A percentile compares a stretch with the other conserved stretches of the same genome.
Conservation (phyloP, 2,113 vertebrate species). For the Reinhardtius hippoglossoides region DNA sequence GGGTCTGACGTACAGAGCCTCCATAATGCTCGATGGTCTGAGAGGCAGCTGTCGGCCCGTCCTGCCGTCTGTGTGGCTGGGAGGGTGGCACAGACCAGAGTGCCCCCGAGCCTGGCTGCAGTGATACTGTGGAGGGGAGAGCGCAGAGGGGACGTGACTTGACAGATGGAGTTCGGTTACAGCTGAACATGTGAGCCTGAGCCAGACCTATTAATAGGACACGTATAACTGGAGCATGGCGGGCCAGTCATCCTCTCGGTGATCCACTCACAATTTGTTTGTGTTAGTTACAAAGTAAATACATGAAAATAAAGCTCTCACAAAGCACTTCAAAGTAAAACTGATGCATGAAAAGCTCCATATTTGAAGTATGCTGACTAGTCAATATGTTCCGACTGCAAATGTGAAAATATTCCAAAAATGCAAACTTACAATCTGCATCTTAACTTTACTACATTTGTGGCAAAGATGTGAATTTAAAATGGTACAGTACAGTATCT, state of each 20-base stretch:
- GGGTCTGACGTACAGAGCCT: constrained; percentile 76
- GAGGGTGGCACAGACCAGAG: constrained; percentile 77
- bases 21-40: constrained; percentile 81
- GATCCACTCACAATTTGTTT: constrained; percentile 51
- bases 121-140: constrained; percentile 86
- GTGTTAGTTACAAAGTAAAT: constrained; percentile 41
- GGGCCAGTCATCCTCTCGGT: constrained; percentile 40
- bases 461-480: neutral
- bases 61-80: constrained; percentile 76
- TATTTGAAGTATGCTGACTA: neutral
- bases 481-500: neutral
- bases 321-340: neutral
- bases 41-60: constrained; percentile 57
- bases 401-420: too few relatives aligned
- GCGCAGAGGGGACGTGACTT: constrained; percentile 82
- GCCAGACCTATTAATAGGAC: constrained; percentile 93
- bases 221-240: constrained; percentile 76
- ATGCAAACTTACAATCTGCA: too few relatives aligned
- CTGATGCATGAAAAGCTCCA: neutral
- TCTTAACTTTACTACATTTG: neutral
- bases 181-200: constrained; percentile 89
- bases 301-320: neutral
- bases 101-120: constrained; percentile 81
- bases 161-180: constrained; percentile 92
- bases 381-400: neutral